phyloP scores from a whole-genome alignment of 2,888 invertebrate genomes.

The Microdon myrmicae region DNA sequence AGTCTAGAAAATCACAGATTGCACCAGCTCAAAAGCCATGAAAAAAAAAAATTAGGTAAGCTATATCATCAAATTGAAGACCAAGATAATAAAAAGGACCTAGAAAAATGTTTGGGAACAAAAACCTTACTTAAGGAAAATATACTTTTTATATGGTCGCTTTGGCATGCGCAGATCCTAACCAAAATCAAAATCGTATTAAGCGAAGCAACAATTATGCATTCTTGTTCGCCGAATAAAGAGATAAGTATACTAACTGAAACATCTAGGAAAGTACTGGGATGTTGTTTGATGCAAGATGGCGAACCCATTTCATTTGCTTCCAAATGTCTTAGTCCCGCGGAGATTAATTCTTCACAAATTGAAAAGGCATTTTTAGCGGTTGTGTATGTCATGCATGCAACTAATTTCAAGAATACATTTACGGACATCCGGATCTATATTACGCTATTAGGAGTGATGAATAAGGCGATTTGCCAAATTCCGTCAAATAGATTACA shows the following conservation, averaged over 20 bases:
- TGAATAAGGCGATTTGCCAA: slow-evolving; percentile 1
- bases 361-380: slow-evolving; percentile 45
- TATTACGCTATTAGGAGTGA: not conserved
- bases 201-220: slow-evolving; percentile 37
- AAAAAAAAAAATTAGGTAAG: too few species aligned
- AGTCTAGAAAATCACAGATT: too few species aligned
- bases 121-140: slow-evolving; percentile 51
- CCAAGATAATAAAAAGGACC: slow-evolving; percentile 53
- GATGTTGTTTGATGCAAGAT: slow-evolving; percentile 18
- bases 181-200: slow-evolving; percentile 51
- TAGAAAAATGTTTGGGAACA: slow-evolving; percentile 55
- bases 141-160: slow-evolving; percentile 42
- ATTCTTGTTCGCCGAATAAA: not conserved
- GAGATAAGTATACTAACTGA: slow-evolving; percentile 10
- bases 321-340: slow-evolving; percentile 17
- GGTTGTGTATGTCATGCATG: too few species aligned
- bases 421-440: slow-evolving; percentile 25
- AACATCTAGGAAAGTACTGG: slow-evolving; percentile 27
- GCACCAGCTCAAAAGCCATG: too few species aligned
- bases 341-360: slow-evolving; percentile 37
- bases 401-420: slow-evolving; percentile 29
- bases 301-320: slow-evolving; percentile 20
- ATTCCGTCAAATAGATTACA: slow-evolving; percentile 28
- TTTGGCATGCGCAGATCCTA: slow-evolving; percentile 36
- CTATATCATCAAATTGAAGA: too few species aligned